These are phyloP conservation scores for Myioborus melanocephalus DNA, from an alignment of 2,797 vertebrate genomes.

Conservation along the genomic window DNA sequence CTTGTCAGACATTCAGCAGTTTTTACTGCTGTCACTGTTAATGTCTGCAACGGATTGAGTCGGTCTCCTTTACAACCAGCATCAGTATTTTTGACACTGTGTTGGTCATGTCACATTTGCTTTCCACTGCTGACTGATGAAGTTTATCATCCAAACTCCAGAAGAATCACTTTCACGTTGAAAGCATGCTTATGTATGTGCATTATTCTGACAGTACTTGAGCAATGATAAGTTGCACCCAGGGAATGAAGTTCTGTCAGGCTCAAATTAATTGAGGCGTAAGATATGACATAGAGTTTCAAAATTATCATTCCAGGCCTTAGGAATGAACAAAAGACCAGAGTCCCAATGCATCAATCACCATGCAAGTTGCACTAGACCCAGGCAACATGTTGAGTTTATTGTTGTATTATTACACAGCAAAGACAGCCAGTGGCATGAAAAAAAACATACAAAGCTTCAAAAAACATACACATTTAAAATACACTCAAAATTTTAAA, in stretches of 20 bases:
- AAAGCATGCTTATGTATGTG: not conserved
- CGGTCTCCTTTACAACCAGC: not conserved
- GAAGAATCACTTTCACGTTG: not conserved
- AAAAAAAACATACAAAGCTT: not conserved
- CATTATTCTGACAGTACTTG: not conserved
- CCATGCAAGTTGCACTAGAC: not conserved
- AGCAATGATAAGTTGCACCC: not conserved
- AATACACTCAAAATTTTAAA: not conserved
- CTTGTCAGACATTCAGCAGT: not conserved
- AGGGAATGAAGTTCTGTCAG: not conserved
- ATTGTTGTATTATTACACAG: not conserved
- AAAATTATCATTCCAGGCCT: not conserved
- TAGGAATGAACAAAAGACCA: not conserved
- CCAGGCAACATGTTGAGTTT: not conserved
- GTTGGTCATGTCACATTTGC: not conserved
- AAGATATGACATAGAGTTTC: not conserved
- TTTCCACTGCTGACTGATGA: not conserved
- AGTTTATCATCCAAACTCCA: not conserved
- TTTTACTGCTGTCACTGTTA: not conserved
- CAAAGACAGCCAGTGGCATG: not conserved
- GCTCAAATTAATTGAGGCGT: not conserved
- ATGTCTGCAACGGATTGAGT: not conserved
- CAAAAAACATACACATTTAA: not conserved
- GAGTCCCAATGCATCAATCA: not conserved
- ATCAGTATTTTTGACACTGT: not conserved